Percentiles rank a stretch among this genome's conserved stretches.
phyloP scores from a whole-genome alignment of 2,113 vertebrate species.

The Condylura cristata region DNA sequence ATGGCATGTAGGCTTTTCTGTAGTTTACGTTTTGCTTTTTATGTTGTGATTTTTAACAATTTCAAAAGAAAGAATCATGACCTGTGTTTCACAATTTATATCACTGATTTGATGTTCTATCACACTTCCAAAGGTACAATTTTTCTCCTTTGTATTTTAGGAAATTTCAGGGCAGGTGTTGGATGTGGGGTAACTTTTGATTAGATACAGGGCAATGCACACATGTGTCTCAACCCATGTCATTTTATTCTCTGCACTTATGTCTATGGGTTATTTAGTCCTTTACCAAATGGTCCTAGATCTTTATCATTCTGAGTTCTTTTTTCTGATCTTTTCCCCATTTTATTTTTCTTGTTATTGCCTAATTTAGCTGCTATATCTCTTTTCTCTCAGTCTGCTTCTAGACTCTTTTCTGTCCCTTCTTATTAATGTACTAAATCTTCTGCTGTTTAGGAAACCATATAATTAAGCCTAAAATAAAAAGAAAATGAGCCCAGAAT shows the following conservation, averaged over 20 bases:
- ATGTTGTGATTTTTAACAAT: constrained; percentile 20
- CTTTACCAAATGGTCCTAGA: neutral
- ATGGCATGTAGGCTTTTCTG: neutral
- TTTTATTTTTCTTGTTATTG: neutral
- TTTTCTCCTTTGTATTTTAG: neutral
- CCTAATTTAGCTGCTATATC: neutral
- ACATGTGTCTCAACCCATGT: too few species aligned
- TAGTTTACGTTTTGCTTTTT: neutral
- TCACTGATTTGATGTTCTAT: neutral
- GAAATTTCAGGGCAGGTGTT: neutral
- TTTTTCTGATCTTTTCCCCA: neutral
- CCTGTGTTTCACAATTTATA: neutral
- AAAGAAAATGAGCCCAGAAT: neutral
- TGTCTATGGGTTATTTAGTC: neutral
- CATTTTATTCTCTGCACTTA: neutral
- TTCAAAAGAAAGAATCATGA: neutral
- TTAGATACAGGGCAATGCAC: too few species aligned
- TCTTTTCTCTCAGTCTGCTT: neutral
- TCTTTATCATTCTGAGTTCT: neutral
- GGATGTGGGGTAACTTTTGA: neutral
- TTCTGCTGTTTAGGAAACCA: neutral
- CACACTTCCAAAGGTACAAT: neutral
- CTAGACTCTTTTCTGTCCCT: neutral
- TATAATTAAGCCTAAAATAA: neutral
- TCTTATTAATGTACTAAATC: neutral